These are phyloP conservation scores for Cyclophora albipunctata DNA, from an alignment of 2,888 invertebrate genomes.

Conservation along the genomic window DNA sequence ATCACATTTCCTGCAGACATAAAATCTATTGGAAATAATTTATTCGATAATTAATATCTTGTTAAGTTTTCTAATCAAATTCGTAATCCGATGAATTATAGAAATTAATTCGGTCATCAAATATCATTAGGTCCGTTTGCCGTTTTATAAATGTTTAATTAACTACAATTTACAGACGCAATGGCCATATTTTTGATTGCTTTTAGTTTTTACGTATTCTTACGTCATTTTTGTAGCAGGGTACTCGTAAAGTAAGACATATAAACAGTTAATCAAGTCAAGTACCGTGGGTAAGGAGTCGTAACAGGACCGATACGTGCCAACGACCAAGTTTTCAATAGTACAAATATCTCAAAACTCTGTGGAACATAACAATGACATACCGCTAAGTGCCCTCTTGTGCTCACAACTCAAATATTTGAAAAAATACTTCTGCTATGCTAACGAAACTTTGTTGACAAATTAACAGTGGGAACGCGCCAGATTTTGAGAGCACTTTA, in stretches of 20 bases:
- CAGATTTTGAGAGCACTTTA: conserved; percentile 17
- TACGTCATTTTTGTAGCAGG: too few relatives aligned
- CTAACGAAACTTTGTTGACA: conserved; percentile 44
- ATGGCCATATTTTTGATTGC: background rate
- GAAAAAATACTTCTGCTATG: conserved; percentile 33
- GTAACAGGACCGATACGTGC: conserved; percentile 10
- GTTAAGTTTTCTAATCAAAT: background rate
- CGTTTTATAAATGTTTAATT: too few relatives aligned
- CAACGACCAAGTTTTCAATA: conserved; percentile 15
- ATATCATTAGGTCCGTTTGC: too few relatives aligned
- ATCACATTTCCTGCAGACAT: background rate
- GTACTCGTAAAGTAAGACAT: too few relatives aligned
- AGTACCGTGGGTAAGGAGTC: conserved; percentile 12
- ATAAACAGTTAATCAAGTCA: background rate
- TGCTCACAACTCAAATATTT: conserved; percentile 56
- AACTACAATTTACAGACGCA: background rate
- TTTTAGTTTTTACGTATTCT: too few relatives aligned
- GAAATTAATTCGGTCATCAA: too few relatives aligned
- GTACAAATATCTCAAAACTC: conserved; percentile 31
- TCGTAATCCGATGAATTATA: too few relatives aligned
- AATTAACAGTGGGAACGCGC: conserved; percentile 50
- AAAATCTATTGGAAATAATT: conserved; percentile 1
- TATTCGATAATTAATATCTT: background rate
- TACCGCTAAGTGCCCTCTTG: conserved; percentile 58
- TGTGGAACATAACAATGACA: conserved; percentile 47